These are phyloP conservation scores for Mantis religiosa DNA, from an alignment of 2,888 invertebrate species.

Conservation along the genomic window DNA sequence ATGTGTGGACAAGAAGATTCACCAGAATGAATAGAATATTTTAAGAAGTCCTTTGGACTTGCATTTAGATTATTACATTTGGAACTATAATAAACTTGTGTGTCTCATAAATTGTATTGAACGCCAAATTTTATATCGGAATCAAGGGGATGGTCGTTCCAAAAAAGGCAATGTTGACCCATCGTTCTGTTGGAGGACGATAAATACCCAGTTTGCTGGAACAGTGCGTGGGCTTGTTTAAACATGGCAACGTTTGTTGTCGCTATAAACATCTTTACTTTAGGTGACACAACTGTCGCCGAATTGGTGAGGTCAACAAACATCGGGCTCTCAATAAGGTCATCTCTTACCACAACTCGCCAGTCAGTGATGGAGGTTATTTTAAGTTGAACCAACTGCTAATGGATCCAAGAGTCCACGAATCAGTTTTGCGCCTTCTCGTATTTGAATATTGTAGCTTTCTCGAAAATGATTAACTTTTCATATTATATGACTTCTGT, in stretches of 20 bases:
- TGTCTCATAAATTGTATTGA: background rate
- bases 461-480: too few species aligned
- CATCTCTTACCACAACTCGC: too few species aligned
- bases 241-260: background rate
- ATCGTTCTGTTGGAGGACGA: background rate
- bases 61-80: background rate
- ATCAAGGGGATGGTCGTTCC: too few species aligned
- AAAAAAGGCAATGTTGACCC: background rate
- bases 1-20: too few species aligned
- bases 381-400: too few species aligned
- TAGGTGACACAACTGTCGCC: background rate
- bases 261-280: background rate
- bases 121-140: background rate
- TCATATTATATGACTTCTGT: too few species aligned
- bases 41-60: too few species aligned
- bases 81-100: background rate
- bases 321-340: background rate
- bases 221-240: background rate
- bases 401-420: too few species aligned
- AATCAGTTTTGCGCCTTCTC: too few species aligned
- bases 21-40: too few species aligned
- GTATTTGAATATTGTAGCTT: too few species aligned
- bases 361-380: too few species aligned
- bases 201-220: background rate
- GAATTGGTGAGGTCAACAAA: background rate